phyloP scores from a whole-genome alignment of 1,140 invertebrate genomes.

The Megalonaias nervosa region DNA sequence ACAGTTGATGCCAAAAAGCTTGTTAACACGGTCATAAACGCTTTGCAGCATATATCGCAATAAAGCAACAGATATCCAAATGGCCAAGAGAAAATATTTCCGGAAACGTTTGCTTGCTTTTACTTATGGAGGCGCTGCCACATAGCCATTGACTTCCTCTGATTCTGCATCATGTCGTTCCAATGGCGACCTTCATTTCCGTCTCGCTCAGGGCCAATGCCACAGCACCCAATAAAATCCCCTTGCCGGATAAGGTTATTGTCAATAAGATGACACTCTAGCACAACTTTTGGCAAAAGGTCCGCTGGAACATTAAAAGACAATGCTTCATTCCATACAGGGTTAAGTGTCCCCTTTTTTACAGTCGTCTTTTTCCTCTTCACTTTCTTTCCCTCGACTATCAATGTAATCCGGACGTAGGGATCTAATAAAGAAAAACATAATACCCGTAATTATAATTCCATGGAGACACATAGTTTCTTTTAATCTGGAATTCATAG shows the following conservation, averaged over 20 bases:
- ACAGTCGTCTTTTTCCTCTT: conserved; percentile 77
- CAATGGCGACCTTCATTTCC: conserved; percentile 85
- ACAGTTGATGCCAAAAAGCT: too few relatives aligned
- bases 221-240: conserved; percentile 56
- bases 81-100: too few relatives aligned
- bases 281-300: conserved; percentile 55
- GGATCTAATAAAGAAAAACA: conserved; percentile 72
- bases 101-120: neutral
- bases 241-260: conserved; percentile 64
- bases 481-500: too few relatives aligned
- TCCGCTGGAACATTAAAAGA: conserved; percentile 76
- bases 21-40: too few relatives aligned
- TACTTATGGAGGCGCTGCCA: conserved; percentile 81
- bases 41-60: too few relatives aligned
- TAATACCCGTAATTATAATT: neutral
- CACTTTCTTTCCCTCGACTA: conserved; percentile 75
- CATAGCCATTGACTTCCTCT: conserved; percentile 87
- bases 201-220: conserved; percentile 72
- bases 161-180: conserved; percentile 87
- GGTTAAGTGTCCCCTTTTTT: conserved; percentile 73
- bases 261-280: conserved; percentile 61
- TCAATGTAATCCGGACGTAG: conserved; percentile 76
- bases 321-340: conserved; percentile 77
- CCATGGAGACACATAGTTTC: too few relatives aligned
- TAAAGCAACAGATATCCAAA: too few relatives aligned